These are phyloP conservation scores for Lacanobia oleracea DNA, from an alignment of 2,888 invertebrate species.

Conservation along the genomic window DNA sequence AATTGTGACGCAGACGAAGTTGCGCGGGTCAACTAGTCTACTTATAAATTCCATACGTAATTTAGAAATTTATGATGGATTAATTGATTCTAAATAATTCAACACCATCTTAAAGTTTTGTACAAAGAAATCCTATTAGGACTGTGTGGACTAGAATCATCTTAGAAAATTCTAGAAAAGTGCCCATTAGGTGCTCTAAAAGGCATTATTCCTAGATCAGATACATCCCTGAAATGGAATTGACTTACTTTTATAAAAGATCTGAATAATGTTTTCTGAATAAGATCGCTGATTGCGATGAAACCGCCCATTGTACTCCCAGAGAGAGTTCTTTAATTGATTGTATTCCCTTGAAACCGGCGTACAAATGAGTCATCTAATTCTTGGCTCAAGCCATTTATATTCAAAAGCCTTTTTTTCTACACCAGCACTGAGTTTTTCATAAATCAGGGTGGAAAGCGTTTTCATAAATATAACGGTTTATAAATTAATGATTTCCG, in stretches of 20 bases:
- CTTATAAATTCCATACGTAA: neutral
- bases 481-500: neutral
- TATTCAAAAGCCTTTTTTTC: neutral
- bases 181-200: too few relatives aligned
- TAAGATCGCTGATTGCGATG: constrained; percentile 43
- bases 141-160: neutral
- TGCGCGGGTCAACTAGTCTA: too few relatives aligned
- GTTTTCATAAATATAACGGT: neutral
- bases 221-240: constrained; percentile 12
- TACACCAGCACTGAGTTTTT: neutral
- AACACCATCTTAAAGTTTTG: neutral
- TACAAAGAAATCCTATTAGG: neutral
- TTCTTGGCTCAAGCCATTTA: neutral
- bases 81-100: neutral
- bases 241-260: constrained; percentile 12
- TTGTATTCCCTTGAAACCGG: constrained; percentile 26
- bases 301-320: constrained; percentile 27
- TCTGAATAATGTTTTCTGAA: constrained; percentile 28
- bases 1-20: too few relatives aligned
- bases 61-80: too few relatives aligned
- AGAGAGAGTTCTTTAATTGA: constrained; percentile 36
- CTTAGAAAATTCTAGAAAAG: neutral
- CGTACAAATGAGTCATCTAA: constrained; percentile 17
- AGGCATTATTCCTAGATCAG: too few relatives aligned
- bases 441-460: neutral